Percentiles rank a stretch among this genome's conserved stretches.
Evolutionary conservation across 2,797 vertebrate species (phyloP).

Genomic region (Malurus splendens): DNA sequence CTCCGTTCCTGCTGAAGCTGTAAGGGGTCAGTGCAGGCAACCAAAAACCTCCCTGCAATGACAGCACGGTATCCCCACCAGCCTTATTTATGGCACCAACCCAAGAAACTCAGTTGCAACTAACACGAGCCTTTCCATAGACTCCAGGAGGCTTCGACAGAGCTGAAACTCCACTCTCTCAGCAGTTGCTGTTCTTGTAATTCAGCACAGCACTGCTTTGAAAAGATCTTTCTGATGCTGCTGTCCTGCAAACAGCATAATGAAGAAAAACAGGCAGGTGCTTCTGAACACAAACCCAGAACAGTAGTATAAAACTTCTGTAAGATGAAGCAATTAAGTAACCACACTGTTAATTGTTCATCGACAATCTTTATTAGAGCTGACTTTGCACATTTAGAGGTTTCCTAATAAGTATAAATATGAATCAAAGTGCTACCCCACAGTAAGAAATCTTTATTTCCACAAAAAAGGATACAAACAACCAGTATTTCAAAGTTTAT

Average conservation of each 20-base stretch:
- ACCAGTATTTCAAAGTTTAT: neutral
- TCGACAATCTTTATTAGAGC: constrained; percentile 32
- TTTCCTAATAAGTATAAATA: constrained; percentile 14
- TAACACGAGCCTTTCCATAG: accelerated
- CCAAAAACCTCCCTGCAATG: neutral
- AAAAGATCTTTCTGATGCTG: neutral
- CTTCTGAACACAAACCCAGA: neutral
- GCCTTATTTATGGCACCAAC: accelerated
- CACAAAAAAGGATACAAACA: constrained; percentile 14
- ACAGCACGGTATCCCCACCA: neutral
- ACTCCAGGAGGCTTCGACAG: accelerated
- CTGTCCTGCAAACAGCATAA: neutral
- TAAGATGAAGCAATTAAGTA: neutral
- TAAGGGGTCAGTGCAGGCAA: accelerated
- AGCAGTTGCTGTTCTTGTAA: neutral
- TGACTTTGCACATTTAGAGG: neutral
- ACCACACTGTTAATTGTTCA: neutral
- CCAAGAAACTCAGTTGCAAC: accelerated
- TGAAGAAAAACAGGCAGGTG: constrained; percentile 7
- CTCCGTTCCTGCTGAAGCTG: accelerated
- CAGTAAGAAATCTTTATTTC: constrained; percentile 34
- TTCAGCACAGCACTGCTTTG: neutral
- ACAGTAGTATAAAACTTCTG: neutral
- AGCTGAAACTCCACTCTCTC: neutral
- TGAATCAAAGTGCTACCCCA: neutral